phyloP scores from a whole-genome alignment of 2,888 invertebrate genomes.

The Notocelia uddmanniana region DNA sequence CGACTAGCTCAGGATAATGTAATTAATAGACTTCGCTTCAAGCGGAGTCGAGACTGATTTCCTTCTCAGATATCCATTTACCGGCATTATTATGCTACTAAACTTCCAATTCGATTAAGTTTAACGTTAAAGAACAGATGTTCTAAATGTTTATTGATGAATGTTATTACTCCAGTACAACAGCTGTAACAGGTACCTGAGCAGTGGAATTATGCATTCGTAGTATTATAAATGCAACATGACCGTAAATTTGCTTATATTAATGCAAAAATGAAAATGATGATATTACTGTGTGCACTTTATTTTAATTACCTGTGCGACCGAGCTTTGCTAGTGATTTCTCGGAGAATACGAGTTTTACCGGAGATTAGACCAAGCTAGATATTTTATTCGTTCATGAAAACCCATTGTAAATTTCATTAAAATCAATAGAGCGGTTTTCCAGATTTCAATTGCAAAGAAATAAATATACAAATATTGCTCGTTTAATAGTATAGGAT shows the following conservation, averaged over 20 bases:
- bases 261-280: not conserved
- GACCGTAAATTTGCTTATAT: conserved; percentile 10
- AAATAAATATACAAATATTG: too few relatives aligned
- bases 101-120: conserved; percentile 72
- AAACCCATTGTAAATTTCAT: too few relatives aligned
- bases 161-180: conserved; percentile 35
- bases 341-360: too few relatives aligned
- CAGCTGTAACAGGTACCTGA: conserved; percentile 25
- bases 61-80: conserved; percentile 80
- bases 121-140: conserved; percentile 58
- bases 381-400: too few relatives aligned
- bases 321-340: too few relatives aligned
- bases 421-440: too few relatives aligned
- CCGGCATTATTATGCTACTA: conserved; percentile 76
- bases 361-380: too few relatives aligned
- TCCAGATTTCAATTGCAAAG: too few relatives aligned
- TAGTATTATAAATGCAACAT: conserved; percentile 8
- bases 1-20: conserved; percentile 75
- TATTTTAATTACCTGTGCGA: not conserved
- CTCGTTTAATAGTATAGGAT: too few relatives aligned
- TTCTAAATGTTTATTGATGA: conserved; percentile 52
- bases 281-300: not conserved
- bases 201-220: conserved; percentile 17
- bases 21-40: conserved; percentile 79
- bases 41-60: conserved; percentile 75